These are phyloP conservation scores for Gobius niger DNA, from an alignment of 2,113 vertebrate species.

Conservation along the genomic window DNA sequence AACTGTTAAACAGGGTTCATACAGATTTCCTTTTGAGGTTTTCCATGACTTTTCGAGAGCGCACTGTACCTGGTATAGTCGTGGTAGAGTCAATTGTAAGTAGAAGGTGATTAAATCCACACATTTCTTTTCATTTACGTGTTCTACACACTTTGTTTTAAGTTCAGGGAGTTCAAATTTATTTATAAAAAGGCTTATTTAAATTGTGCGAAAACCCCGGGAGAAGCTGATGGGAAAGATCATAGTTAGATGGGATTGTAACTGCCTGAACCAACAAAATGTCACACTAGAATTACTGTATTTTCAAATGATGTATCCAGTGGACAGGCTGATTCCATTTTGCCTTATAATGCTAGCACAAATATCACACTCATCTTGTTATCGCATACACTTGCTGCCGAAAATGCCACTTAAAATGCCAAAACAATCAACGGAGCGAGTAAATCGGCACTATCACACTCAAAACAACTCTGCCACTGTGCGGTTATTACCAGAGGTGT, in stretches of 20 bases:
- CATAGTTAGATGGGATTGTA: background rate
- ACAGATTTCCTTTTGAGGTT: no score
- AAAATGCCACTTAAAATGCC: constrained; percentile 9
- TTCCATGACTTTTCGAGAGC: no score
- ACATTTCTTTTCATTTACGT: no score
- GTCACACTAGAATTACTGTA: background rate
- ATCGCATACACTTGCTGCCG: background rate
- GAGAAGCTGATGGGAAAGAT: background rate
- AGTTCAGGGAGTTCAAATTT: no score
- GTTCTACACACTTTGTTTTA: no score
- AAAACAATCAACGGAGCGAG: background rate
- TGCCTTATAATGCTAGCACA: background rate
- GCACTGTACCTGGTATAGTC: no score
- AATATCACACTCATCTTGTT: background rate
- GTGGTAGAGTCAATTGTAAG: no score
- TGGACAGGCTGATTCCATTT: background rate
- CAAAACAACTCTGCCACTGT: background rate
- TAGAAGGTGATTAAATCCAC: no score
- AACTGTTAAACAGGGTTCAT: no score
- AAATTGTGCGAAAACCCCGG: background rate
- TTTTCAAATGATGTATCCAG: background rate
- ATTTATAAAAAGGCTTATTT: no score
- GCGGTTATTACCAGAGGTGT: no score
- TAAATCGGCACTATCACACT: background rate
- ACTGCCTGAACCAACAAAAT: background rate